Evolutionary conservation across 2,888 invertebrate genomes (phyloP).

Genomic region (Tenthredo scrophulariae): DNA sequence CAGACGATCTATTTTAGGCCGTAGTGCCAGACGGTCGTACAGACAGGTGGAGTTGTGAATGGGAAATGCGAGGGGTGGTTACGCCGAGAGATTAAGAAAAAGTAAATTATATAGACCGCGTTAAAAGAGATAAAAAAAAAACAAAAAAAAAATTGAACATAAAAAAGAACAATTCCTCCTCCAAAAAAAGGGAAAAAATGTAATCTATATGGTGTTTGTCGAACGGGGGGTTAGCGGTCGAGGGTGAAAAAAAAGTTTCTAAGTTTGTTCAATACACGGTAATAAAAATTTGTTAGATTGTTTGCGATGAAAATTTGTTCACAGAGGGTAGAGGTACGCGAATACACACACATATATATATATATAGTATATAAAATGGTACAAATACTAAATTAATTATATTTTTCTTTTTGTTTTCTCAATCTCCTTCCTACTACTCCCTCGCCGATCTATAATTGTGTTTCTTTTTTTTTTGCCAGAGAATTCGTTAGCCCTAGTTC

Average conservation of each 20-base stretch:
- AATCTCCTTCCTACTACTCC: too few species aligned
- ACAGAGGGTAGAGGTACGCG: too few species aligned
- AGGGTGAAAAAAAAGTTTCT: slow-evolving; percentile 6
- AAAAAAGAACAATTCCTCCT: neutral
- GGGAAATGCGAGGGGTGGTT: slow-evolving; percentile 27
- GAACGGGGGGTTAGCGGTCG: neutral
- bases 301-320: slow-evolving; percentile 14
- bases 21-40: slow-evolving; percentile 34
- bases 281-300: slow-evolving; percentile 20
- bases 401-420: neutral
- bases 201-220: neutral
- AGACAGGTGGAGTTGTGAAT: slow-evolving; percentile 52
- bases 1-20: slow-evolving; percentile 27
- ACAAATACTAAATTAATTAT: too few species aligned
- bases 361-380: neutral
- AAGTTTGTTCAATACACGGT: slow-evolving; percentile 9
- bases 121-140: neutral
- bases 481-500: slow-evolving; percentile 24
- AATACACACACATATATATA: neutral
- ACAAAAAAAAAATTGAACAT: neutral
- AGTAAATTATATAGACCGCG: slow-evolving; percentile 16
- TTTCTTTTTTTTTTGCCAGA: neutral
- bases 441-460: neutral
- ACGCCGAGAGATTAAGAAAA: neutral
- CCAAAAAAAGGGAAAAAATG: neutral